A percentile compares a stretch with the other conserved stretches of the same genome.
Conservation (phyloP, 2,113 vertebrate genomes). For the Dicerorhinus sumatrensis region DNA sequence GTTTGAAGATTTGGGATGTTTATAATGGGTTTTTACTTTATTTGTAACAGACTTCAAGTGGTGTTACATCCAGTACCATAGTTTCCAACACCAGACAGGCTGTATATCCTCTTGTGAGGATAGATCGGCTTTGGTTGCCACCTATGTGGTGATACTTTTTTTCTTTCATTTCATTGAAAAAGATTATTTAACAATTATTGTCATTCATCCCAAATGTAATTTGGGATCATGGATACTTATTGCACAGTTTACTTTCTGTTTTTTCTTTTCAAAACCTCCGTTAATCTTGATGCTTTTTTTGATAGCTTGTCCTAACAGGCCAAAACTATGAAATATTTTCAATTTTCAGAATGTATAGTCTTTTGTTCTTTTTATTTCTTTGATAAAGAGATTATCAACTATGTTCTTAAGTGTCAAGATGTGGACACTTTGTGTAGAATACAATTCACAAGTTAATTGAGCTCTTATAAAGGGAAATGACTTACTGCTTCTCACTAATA, state of each 20-base stretch:
- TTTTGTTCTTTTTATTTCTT: constrained; percentile 33
- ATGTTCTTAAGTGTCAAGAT: background rate
- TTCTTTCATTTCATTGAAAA: constrained; percentile 44
- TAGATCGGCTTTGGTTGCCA: constrained; percentile 32
- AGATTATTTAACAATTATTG: constrained; percentile 65
- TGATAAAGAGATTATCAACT: constrained; percentile 56
- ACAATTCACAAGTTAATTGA: constrained; percentile 43
- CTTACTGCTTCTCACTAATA: background rate
- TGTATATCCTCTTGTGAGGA: constrained; percentile 39
- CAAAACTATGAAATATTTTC: constrained; percentile 8
- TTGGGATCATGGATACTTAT: constrained; percentile 58
- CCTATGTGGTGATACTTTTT: background rate
- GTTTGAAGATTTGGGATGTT: background rate
- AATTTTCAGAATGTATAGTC: background rate
- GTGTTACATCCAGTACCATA: background rate
- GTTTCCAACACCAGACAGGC: fast-evolving
- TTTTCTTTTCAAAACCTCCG: constrained; percentile 54
- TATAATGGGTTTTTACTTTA: background rate
- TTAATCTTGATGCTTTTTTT: background rate
- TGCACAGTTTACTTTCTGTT: constrained; percentile 54
- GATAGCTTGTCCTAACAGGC: constrained; percentile 47
- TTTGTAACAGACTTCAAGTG: background rate
- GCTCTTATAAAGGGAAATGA: background rate
- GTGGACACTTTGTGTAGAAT: background rate
- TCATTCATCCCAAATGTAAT: constrained; percentile 53